These are phyloP conservation scores for Oegoconia quadripuncta DNA, from an alignment of 2,888 invertebrate genomes.

Conservation along the genomic window DNA sequence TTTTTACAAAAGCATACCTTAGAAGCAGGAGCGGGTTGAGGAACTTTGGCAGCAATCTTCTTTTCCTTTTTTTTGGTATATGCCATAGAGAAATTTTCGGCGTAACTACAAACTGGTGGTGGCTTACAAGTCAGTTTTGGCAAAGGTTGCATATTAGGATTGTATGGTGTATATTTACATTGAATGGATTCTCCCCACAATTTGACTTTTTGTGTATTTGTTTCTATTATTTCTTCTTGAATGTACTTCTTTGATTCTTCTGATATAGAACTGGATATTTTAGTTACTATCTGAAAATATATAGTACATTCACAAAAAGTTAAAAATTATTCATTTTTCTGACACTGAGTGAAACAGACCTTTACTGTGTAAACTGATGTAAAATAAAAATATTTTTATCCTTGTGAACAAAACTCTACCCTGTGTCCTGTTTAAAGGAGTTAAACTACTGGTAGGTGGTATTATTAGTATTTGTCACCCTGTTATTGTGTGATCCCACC, in stretches of 20 bases:
- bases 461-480: too few relatives aligned
- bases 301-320: too few relatives aligned
- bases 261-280: conserved; percentile 62
- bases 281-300: conserved; percentile 60
- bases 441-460: too few relatives aligned
- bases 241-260: conserved; percentile 71
- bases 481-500: too few relatives aligned
- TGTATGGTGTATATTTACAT: conserved; percentile 61
- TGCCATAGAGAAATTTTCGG: conserved; percentile 69
- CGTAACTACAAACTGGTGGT: conserved; percentile 53
- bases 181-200: conserved; percentile 70
- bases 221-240: conserved; percentile 45
- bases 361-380: too few relatives aligned
- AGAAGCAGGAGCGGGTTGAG: conserved; percentile 26
- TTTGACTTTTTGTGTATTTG: conserved; percentile 51
- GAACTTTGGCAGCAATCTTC: conserved; percentile 19
- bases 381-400: too few relatives aligned
- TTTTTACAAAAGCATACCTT: conserved; percentile 1
- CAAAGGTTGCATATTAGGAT: conserved; percentile 53
- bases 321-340: too few relatives aligned
- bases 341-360: too few relatives aligned
- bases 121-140: conserved; percentile 57
- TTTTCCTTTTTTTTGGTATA: conserved; percentile 22
- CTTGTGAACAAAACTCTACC: too few relatives aligned
- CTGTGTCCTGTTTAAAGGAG: too few relatives aligned